phyloP scores from a whole-genome alignment of 2,113 vertebrate genomes.

The Monarcha castaneiventris region DNA sequence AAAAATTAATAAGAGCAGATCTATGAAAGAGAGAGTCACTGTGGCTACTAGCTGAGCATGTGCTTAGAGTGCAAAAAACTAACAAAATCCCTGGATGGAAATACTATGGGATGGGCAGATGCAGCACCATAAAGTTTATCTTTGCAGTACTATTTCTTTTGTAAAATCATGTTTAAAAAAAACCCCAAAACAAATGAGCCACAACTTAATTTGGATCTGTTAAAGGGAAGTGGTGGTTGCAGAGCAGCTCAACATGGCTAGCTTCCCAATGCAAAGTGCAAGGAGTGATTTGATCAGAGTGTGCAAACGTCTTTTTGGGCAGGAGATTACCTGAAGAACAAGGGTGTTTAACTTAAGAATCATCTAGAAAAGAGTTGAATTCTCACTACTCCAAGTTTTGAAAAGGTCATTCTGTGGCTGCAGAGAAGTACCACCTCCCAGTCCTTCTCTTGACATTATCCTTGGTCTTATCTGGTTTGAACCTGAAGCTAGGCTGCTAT shows the following conservation, averaged over 20 bases:
- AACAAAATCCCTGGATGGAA: not conserved
- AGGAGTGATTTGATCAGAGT: not conserved
- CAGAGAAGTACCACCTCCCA: not conserved
- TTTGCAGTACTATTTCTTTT: not conserved
- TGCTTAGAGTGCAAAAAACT: not conserved
- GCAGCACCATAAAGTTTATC: not conserved
- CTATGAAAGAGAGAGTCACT: not conserved
- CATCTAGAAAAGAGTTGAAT: not conserved
- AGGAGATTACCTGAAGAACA: not conserved
- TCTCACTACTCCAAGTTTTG: not conserved
- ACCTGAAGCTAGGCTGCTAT: not conserved
- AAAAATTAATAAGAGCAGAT: not conserved
- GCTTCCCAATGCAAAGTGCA: not conserved
- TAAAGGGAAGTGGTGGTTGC: not conserved
- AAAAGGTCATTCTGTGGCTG: not conserved
- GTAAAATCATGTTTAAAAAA: not conserved
- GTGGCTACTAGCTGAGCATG: not conserved
- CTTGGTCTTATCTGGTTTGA: not conserved
- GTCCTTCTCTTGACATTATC: not conserved
- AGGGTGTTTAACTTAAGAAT: not conserved
- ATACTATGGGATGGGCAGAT: not conserved
- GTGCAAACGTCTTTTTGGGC: not conserved
- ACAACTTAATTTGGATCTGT: not conserved
- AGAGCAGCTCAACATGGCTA: not conserved
- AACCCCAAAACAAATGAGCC: fast-evolving